Evolutionary conservation across 2,113 vertebrate genomes (phyloP).

Genomic region (Barnardius zonarius): DNA sequence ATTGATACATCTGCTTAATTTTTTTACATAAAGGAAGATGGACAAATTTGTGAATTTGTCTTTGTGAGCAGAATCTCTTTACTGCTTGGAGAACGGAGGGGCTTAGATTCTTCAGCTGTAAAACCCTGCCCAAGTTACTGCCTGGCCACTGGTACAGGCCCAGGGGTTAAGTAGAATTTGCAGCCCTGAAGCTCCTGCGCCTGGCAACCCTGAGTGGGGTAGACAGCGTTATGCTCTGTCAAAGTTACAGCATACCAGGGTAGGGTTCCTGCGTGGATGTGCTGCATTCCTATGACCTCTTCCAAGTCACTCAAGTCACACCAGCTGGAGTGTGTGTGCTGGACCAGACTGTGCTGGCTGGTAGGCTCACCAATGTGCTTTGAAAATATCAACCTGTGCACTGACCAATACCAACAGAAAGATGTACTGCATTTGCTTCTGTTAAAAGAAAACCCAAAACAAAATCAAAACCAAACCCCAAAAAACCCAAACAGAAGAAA

Average conservation of each 20-base stretch:
- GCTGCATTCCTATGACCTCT: background rate
- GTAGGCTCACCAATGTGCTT: background rate
- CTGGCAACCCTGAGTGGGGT: too few relatives aligned
- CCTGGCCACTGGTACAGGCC: background rate
- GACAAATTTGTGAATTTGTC: background rate
- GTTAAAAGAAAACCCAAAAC: background rate
- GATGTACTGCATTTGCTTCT: background rate
- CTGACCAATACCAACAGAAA: background rate
- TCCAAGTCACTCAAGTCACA: background rate
- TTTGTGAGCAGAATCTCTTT: background rate
- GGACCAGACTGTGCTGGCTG: background rate
- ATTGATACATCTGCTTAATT: background rate
- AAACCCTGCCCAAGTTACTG: background rate
- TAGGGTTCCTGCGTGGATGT: background rate
- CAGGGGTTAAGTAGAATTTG: background rate
- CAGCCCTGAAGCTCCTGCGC: background rate
- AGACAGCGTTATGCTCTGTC: background rate
- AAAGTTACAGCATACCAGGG: background rate
- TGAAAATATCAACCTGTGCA: background rate
- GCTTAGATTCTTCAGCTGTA: background rate
- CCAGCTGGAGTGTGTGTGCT: rapidly evolving
- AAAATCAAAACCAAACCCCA: too few relatives aligned
- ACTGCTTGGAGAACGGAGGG: background rate
- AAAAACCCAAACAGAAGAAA: background rate
- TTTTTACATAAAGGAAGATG: background rate